Evolutionary conservation across 1,140 invertebrate genomes (phyloP).

Genomic region (Spodoptera litura): DNA sequence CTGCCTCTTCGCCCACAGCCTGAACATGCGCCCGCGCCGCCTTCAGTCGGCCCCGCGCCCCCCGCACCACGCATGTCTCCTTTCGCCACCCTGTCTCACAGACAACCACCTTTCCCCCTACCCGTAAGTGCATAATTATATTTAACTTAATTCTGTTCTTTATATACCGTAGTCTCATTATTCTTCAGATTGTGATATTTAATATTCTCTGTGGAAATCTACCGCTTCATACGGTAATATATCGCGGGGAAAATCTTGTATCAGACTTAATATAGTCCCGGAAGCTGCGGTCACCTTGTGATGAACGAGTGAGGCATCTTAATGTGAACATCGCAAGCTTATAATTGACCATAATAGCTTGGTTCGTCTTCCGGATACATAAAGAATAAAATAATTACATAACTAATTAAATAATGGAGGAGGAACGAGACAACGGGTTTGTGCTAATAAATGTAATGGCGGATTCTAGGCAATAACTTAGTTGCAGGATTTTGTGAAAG

Average conservation of each 20-base stretch:
- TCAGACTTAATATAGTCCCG: conserved; percentile 5
- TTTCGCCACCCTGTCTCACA: conserved; percentile 62
- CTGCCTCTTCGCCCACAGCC: conserved; percentile 74
- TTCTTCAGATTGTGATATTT: background rate
- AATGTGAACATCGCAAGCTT: conserved; percentile 37
- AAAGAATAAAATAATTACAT: conserved; percentile 33
- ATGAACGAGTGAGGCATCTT: conserved; percentile 37
- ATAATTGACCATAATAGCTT: conserved; percentile 38
- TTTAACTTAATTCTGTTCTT: background rate
- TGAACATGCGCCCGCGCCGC: conserved; percentile 53
- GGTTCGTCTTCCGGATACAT: conserved; percentile 31
- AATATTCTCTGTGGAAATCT: conserved; percentile 10
- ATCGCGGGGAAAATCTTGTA: conserved; percentile 12
- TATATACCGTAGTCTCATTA: background rate
- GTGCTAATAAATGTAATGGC: conserved; percentile 13
- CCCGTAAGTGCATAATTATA: conserved; percentile 65
- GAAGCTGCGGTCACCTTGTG: conserved; percentile 24
- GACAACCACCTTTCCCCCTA: conserved; percentile 69
- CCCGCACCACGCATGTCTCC: conserved; percentile 51
- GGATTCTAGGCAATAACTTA: background rate
- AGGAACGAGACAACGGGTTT: background rate
- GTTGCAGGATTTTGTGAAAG: conserved; percentile 19
- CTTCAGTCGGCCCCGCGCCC: conserved; percentile 53
- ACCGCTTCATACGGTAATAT: conserved; percentile 26
- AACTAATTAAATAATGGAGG: conserved; percentile 32